These are phyloP conservation scores for Xestoiulus laeticollis DNA, from an alignment of 2,888 invertebrate species.

Conservation along the genomic window DNA sequence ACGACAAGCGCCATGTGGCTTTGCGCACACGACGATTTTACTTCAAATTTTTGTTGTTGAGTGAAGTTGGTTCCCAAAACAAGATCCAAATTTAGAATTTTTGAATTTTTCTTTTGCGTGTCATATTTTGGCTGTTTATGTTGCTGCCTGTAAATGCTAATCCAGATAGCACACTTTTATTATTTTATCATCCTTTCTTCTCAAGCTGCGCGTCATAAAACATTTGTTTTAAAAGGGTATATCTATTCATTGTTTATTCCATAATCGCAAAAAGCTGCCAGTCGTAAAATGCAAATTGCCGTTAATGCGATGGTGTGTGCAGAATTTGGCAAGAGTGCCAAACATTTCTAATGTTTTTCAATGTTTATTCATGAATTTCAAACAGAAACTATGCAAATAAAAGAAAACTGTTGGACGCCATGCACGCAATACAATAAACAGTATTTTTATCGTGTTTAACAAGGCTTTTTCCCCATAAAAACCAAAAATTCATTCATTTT, in stretches of 20 bases:
- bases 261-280: background rate
- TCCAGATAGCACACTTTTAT: conserved; percentile 30
- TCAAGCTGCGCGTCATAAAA: background rate
- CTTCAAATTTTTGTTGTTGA: too few species aligned
- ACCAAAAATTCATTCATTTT: background rate
- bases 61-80: too few species aligned
- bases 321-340: background rate
- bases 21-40: too few species aligned
- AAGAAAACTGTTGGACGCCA: background rate
- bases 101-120: background rate
- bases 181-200: conserved; percentile 41
- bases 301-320: background rate
- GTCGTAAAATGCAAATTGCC: conserved; percentile 31
- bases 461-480: background rate
- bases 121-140: background rate
- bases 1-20: too few species aligned
- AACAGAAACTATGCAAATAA: conserved; percentile 27
- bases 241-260: conserved; percentile 28
- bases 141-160: conserved; percentile 1
- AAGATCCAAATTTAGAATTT: too few species aligned
- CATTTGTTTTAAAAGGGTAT: conserved; percentile 39
- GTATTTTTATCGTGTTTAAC: background rate
- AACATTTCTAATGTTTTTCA: background rate
- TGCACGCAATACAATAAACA: conserved; percentile 11
- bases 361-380: conserved; percentile 27